Base-by-base conservation (phyloP, 2,797 vertebrate species). In the Danio albolineatus region DNA sequence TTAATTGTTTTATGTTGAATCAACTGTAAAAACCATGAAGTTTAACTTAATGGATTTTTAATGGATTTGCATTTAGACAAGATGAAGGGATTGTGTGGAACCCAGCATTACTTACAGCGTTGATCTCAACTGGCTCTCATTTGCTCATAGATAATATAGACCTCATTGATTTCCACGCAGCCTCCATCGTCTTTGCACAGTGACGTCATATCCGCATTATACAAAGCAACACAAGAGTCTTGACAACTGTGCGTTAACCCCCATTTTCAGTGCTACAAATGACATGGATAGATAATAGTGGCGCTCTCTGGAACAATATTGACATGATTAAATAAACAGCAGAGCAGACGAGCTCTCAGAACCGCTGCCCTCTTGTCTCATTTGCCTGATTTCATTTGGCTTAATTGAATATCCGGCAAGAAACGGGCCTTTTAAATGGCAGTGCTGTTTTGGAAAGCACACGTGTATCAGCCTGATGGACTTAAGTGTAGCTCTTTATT, bases 251-350 rank as follows among this genome's bases (percentile, higher is more conserved):
- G 62, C 57, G 84, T 85, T 85, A 84, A 70, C 72, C 73, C 67
- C 64, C 21, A 72, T 78, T 84, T 84, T 79, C 60, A 77, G 64
- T 76, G 83, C 79, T 84, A 80, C 81, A 73, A 82, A 81, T 81
- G 16, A 79, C 82, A 65, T 57, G 72, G 62, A 78, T 83, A 41
- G 81, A 84, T 79, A 57, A 82, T 83, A 82, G 81, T 66, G 38
- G 46, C 39, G 70, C 44, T 73, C 56, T 70, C 71, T 66, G 60
- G 62, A 83, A 70, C 73, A 75, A 78, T 85, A 80, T 83, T 85
- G 84, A 74, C 76, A 77, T 78, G 81, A 84, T 86, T 83, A 80
- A 73, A 82, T 60, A 71, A 73, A 56, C 67, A 64, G 59, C 28
- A 41, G 38, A 53, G 61, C 44, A 62, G 39, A 70, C 57, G 41